Evolutionary conservation across 2,888 invertebrate genomes (phyloP).

Genomic region (Lymantria monacha): DNA sequence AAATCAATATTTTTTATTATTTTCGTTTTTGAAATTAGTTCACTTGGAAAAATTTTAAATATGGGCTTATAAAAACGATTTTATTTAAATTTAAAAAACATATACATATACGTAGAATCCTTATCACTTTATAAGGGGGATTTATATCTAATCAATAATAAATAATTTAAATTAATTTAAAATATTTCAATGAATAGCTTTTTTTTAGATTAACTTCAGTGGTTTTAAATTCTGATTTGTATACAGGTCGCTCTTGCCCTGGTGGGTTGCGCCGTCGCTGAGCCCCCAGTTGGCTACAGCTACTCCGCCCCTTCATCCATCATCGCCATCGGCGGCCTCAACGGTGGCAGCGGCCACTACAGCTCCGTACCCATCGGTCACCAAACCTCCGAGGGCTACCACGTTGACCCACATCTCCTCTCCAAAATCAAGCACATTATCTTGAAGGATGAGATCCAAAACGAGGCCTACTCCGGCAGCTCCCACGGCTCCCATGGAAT

Average conservation of each 20-base stretch:
- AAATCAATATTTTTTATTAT: not conserved
- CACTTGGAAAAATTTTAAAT: not conserved
- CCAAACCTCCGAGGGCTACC: slow-evolving; percentile 90
- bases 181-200: not conserved
- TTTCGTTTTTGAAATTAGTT: not conserved
- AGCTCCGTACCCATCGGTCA: slow-evolving; percentile 88
- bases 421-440: slow-evolving; percentile 93
- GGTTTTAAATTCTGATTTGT: slow-evolving; percentile 11
- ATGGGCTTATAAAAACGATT: not conserved
- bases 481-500: slow-evolving; percentile 76
- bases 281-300: slow-evolving; percentile 89
- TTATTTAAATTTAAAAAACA: not conserved
- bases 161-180: not conserved
- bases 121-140: not conserved
- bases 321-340: slow-evolving; percentile 82
- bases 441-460: slow-evolving; percentile 88
- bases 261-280: slow-evolving; percentile 88
- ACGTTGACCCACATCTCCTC: slow-evolving; percentile 90
- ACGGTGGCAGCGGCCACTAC: slow-evolving; percentile 89
- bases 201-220: not conserved
- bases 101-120: not conserved
- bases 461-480: slow-evolving; percentile 73
- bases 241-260: slow-evolving; percentile 86
- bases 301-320: slow-evolving; percentile 74
- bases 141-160: not conserved